A percentile compares a stretch with the other conserved stretches of the same genome.
Conservation (phyloP, 2,888 invertebrate genomes). For the Philonicus albiceps region DNA sequence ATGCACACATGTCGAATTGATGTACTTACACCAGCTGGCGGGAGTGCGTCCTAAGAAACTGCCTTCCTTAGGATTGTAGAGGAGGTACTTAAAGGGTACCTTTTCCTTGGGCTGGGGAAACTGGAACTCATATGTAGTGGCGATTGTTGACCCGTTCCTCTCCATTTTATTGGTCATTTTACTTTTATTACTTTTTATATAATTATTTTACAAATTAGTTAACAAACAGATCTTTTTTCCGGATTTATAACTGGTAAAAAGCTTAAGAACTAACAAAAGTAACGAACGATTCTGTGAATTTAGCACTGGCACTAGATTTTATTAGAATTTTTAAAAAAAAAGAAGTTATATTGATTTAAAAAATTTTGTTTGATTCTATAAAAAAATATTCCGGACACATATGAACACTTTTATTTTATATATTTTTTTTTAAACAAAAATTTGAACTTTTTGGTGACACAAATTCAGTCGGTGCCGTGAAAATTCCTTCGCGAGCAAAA, state of each 20-base stretch:
- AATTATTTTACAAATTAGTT: neutral
- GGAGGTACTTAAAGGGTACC: constrained; percentile 53
- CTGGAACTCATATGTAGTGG: constrained; percentile 53
- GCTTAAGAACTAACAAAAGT: constrained; percentile 2
- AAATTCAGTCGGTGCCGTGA: neutral
- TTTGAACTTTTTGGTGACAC: neutral
- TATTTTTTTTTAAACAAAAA: neutral
- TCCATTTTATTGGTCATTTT: constrained; percentile 29
- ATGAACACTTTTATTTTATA: neutral
- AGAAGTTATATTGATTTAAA: neutral
- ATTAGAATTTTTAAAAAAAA: neutral
- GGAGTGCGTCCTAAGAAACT: constrained; percentile 58
- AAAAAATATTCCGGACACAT: neutral
- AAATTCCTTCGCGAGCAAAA: neutral
- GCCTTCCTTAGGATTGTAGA: constrained; percentile 57
- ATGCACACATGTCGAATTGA: too few species aligned
- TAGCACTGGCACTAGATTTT: neutral
- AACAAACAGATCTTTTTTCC: neutral
- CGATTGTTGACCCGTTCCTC: constrained; percentile 43
- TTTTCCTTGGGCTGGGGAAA: constrained; percentile 57
- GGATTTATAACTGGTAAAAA: neutral
- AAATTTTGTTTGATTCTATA: neutral
- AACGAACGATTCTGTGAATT: neutral
- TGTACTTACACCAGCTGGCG: constrained; percentile 60
- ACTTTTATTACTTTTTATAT: neutral